phyloP scores from a whole-genome alignment of 2,797 vertebrate genomes.

The Phoebastria nigripes region DNA sequence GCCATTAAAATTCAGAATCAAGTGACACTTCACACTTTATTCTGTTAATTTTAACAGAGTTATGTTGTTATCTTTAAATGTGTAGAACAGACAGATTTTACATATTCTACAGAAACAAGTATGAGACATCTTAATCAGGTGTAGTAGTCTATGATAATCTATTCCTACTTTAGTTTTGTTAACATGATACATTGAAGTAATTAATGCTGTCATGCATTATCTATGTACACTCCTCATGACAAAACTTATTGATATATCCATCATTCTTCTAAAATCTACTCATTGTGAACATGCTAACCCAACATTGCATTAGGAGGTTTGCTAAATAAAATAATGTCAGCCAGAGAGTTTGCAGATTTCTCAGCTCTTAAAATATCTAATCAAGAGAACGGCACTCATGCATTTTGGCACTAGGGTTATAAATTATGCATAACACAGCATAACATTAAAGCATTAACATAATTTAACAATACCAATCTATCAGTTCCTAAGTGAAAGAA shows the following conservation, averaged over 20 bases:
- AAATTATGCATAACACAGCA: slow-evolving; percentile 61
- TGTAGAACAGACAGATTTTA: slow-evolving; percentile 23
- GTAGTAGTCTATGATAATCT: slow-evolving; percentile 49
- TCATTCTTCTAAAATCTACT: neutral
- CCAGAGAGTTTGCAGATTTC: slow-evolving; percentile 39
- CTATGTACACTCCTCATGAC: neutral
- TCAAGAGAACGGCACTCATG: slow-evolving; percentile 25
- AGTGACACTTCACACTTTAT: slow-evolving; percentile 66
- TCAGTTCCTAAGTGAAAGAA: slow-evolving; percentile 27
- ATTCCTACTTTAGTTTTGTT: slow-evolving; percentile 20
- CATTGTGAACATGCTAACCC: neutral
- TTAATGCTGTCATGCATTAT: neutral
- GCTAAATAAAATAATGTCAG: slow-evolving; percentile 46
- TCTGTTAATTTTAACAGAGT: slow-evolving; percentile 64
- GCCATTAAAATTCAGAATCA: slow-evolving; percentile 57
- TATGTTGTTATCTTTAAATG: slow-evolving; percentile 44
- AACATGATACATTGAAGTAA: neutral
- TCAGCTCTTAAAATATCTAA: slow-evolving; percentile 53
- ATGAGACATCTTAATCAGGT: slow-evolving; percentile 57
- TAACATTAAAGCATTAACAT: slow-evolving; percentile 67
- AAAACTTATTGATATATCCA: neutral
- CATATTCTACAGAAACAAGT: slow-evolving; percentile 29
- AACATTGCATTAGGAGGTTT: slow-evolving; percentile 20
- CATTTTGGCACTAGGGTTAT: slow-evolving; percentile 52
- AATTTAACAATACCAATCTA: slow-evolving; percentile 48